Base-by-base conservation (phyloP, 2,888 invertebrate genomes). In the Pecten maximus region DNA sequence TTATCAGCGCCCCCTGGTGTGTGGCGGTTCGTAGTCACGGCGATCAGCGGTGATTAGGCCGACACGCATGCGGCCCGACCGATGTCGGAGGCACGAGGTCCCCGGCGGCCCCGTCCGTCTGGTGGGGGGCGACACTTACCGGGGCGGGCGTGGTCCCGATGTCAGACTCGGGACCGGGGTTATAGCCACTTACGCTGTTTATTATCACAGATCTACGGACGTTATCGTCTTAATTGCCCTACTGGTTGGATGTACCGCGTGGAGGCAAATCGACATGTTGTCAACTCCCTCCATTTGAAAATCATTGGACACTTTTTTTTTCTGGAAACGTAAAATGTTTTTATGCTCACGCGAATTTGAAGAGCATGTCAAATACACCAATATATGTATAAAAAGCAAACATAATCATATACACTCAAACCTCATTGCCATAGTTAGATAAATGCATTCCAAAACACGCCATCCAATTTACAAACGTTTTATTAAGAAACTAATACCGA, bases 141-240 rank as follows among this genome's bases (percentile, higher is more conserved):
- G 74, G 3, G 28, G 74, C 74, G 74, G 74, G 74, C 74, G 74
- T 74, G 74, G 74, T 74, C 35, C 35, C 74, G 28, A 74, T 74
- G 74, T 74, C 74, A 74, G 74, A 74, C 74, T 74, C 74, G 74
- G 74, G 74, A 74, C 74, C 74, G 35, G 74, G 74, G 74, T 74
- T 74, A 74, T 74, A 74, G 74, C 74, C 74, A 74, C 74, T 74
- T 74, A 74, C 74, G 35, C 74, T 74, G 74, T 74, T 28, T 74
- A 74, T 74, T 74, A 74, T 74, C 74, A 74, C 74, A 10, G 10
- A 74, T 74, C 74, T 74, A 74, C 74, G 74, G 35, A 74, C 74
- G 28, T 74, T 74, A 74, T 74, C 74, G 35, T 35, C 74, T 6
- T 74, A 74, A 74, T 74, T 74, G 74, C 74, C 74, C 28, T 3